A percentile compares a stretch with the other conserved stretches of the same genome.
These are phyloP conservation scores for Campoplex capitator DNA, from an alignment of 2,888 invertebrate species.

Conservation along the genomic window DNA sequence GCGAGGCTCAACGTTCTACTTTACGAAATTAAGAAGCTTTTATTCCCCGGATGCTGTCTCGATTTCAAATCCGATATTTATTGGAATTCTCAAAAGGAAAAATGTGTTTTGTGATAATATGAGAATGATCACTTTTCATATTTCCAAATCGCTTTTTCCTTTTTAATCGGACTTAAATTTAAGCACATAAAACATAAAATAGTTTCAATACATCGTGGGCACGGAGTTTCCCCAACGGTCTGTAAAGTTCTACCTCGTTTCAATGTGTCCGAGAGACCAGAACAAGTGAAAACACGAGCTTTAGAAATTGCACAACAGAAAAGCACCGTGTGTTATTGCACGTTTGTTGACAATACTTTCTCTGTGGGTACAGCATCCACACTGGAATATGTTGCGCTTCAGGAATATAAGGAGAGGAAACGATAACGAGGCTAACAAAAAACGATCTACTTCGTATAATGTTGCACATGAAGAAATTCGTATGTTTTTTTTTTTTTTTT, in stretches of 20 bases:
- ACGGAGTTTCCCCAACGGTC: background rate
- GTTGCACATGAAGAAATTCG: background rate
- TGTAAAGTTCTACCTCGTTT: background rate
- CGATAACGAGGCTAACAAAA: constrained; percentile 5
- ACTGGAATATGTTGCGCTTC: background rate
- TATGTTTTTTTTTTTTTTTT: background rate
- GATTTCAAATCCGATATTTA: background rate
- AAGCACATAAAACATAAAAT: background rate
- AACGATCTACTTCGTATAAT: background rate
- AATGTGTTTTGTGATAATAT: background rate
- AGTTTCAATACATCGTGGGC: background rate
- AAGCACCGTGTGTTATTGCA: constrained; percentile 1
- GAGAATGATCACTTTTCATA: background rate
- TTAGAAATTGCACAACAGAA: background rate
- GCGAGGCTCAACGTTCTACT: background rate
- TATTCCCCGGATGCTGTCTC: background rate
- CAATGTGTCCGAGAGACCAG: background rate
- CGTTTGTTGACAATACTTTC: constrained; percentile 14
- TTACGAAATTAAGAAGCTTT: background rate
- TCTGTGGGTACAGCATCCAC: background rate
- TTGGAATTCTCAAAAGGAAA: background rate
- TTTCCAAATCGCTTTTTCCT: background rate
- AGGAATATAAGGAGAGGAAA: background rate
- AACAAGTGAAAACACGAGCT: constrained; percentile 2
- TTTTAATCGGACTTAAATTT: background rate